Evolutionary conservation across 2,113 vertebrate species (phyloP).

Genomic region (Enhydra lutris): DNA sequence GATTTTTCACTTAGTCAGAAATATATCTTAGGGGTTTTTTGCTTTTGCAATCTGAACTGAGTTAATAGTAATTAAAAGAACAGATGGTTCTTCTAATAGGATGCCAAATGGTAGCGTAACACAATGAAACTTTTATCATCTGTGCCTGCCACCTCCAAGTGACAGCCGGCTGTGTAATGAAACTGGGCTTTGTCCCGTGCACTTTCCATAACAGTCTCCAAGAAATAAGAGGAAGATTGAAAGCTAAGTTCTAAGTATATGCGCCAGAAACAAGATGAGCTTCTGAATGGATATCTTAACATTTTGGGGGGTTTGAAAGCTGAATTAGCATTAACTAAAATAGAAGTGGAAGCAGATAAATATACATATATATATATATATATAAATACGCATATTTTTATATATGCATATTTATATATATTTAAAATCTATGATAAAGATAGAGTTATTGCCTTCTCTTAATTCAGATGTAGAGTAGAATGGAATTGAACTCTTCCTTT

Average conservation of each 20-base stretch:
- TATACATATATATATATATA: background rate
- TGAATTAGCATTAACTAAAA: background rate
- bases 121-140: constrained; percentile 64
- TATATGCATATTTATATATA: background rate
- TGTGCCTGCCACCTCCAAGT: constrained; percentile 43
- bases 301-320: background rate
- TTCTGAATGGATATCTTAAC: background rate
- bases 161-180: background rate
- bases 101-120: constrained; percentile 57
- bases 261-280: background rate
- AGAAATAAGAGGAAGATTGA: background rate
- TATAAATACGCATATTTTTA: too few relatives aligned
- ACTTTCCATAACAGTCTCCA: background rate
- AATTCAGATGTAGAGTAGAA: background rate
- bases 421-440: background rate
- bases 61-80: constrained; percentile 75
- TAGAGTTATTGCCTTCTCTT: background rate
- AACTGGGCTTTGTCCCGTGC: background rate
- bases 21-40: constrained; percentile 9
- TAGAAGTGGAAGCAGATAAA: background rate
- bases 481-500: background rate
- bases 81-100: constrained; percentile 76
- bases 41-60: constrained; percentile 70
- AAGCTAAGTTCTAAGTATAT: background rate
- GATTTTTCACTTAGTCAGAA: constrained; percentile 73